Evolutionary conservation across 2,113 vertebrate species (phyloP), one percentile per base, ranked within the genome.

Genomic region (Miniopterus natalensis): DNA sequence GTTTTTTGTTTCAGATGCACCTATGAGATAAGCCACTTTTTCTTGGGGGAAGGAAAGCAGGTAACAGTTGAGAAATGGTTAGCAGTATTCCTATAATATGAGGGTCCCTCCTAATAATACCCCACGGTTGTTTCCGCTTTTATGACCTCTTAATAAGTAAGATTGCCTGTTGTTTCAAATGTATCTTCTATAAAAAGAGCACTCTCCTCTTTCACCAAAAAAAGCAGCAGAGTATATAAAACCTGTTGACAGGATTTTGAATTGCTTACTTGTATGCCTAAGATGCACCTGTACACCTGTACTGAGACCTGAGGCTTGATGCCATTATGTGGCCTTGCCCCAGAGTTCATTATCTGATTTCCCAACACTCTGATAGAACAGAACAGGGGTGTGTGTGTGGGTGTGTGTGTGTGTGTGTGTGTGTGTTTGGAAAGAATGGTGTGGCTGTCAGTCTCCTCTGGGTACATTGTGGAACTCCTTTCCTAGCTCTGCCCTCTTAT

Each of bases 161-260:
- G 42, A 84, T 55, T 87, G 79, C 65, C 49, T 77, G 27, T 89
- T 92, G 31, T 83, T 95, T 90, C 20, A 55, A 45, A 63, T 61
- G 0, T 75, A 10, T 53, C 81, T 77, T 17, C 42, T 66, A 89
- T 21, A 70, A 78, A 70, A 79, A 49, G 25, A 74, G 11, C 4
- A 23, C 4, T 29, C 4, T 85, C 49, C 27, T 79, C 40, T 84
- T 68, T 85, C 57, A 75, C 68, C 49, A 45, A 74, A 91, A 86
- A 49, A 83, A 92, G 5, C 78, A 89, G 40, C n/a, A 55, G 53
- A 66, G 66, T n/a, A 20, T 31, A 51, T 42, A 81, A 61, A 73
- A 59, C 59, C 18, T 4, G 1, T 15, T 81, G 73, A 81, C 70
- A 17, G 11, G 47, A 47, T 91, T 65, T 14, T 80, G 57, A 47